Evolutionary conservation across 2,888 invertebrate species (phyloP), one percentile per base, ranked within the genome.

Genomic region (Phalera bucephala): DNA sequence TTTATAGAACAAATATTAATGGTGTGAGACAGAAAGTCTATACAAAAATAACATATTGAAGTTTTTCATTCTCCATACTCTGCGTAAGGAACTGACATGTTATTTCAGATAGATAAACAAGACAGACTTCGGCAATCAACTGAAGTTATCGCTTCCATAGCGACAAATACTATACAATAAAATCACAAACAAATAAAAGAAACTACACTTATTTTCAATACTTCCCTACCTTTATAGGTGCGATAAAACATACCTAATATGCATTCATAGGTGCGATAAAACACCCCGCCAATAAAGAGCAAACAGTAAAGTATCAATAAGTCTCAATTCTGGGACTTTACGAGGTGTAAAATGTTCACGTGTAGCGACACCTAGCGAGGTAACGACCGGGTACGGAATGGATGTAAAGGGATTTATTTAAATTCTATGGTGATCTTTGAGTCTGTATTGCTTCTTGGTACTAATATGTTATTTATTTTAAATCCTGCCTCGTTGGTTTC

Each of bases 321-420:
- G 61, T 59, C 49, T 52, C 60, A 48, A 59, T 59, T 50, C 55
- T 29, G 33, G 44, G 33, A 38, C 39, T 65, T 68, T 69, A 69
- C 53, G 60, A 56, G 53, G 53, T 53, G 55, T 58, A 45, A 62
- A 53, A 35, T 19, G 33, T 38, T 36, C 47, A 50, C 43, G 49
- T 43, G 49, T 41, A 46, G 40, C 28, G 43, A 31, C 48, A 48
- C 54, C 43, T 43, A 35, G 36, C 15, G 29, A 37, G 36, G 33
- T 44, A 17, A 40, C 41, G 33, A 25, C 17, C 29, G 33, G 34
- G 13, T 7, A 9, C 5, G 11, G 14, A 14, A 14, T 7, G 19
- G 29, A 8, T 19, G n/a, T 15, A 28, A 28, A 14, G 4, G n/a
- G 28, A 14, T 14, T 4, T 11, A 11, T 19, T 29, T 11, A 10